Evolutionary conservation across 2,888 invertebrate genomes (phyloP).

Genomic region (Chaetogeoica ovagalla): DNA sequence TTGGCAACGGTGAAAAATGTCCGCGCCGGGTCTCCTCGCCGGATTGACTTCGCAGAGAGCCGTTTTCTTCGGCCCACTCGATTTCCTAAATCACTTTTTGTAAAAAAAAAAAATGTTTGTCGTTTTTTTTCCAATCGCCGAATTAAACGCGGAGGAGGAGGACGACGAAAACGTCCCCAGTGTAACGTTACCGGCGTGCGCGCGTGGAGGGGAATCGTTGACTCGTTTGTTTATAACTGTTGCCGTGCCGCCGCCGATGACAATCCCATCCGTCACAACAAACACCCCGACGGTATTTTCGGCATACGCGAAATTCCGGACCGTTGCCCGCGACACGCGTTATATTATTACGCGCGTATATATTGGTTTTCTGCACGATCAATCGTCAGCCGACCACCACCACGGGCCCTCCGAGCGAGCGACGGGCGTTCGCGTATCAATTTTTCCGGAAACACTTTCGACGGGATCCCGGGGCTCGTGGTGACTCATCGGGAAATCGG

Average conservation of each 20-base stretch:
- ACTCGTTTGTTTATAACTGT: not conserved
- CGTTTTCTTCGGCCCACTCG: no score
- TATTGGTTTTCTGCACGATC: slow-evolving; percentile 17
- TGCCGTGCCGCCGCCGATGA: not conserved
- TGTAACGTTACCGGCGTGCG: not conserved
- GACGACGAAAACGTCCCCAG: not conserved
- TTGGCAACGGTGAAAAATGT: no score
- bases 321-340: slow-evolving; percentile 43
- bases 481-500: slow-evolving; percentile 52
- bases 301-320: slow-evolving; percentile 44
- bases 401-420: slow-evolving; percentile 2
- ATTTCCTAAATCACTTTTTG: no score
- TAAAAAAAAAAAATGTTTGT: no score
- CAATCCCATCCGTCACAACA: slow-evolving; percentile 49
- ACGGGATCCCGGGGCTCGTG: not conserved
- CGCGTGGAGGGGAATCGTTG: not conserved
- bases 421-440: slow-evolving; percentile 41
- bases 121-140: no score
- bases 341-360: slow-evolving; percentile 33
- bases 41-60: no score
- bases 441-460: slow-evolving; percentile 50
- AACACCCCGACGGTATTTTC: slow-evolving; percentile 24
- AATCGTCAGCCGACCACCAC: no score
- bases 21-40: no score
- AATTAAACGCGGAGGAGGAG: no score